A percentile compares a stretch with the other conserved stretches of the same genome.
Conservation (phyloP, 2,888 invertebrate genomes). For the Plagodis pulveraria region DNA sequence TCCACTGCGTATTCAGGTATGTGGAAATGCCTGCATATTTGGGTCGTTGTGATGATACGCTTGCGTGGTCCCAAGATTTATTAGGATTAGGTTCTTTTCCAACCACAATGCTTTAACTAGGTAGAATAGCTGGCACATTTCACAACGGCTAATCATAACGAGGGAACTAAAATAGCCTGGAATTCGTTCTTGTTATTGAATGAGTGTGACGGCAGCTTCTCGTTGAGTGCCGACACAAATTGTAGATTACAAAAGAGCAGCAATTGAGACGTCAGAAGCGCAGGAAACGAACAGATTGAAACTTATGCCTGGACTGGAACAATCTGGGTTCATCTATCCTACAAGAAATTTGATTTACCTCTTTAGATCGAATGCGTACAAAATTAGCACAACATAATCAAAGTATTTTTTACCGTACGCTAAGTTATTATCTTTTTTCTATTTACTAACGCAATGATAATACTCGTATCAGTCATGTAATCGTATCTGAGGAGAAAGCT, state of each 20-base stretch:
- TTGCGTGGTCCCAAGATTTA: conserved; percentile 43
- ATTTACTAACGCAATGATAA: conserved; percentile 21
- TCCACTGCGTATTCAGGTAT: conserved; percentile 9
- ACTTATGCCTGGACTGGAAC: conserved; percentile 69
- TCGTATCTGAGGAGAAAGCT: conserved; percentile 57
- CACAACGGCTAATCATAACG: conserved; percentile 60
- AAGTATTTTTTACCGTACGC: no score
- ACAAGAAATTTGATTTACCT: conserved; percentile 16
- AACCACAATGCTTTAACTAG: conserved; percentile 31
- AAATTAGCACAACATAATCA: not conserved
- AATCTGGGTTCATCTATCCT: conserved; percentile 48
- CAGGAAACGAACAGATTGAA: conserved; percentile 79
- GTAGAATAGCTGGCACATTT: conserved; percentile 36
- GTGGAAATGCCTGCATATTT: conserved; percentile 25
- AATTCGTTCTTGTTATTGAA: conserved; percentile 75
- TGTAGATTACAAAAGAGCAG: conserved; percentile 83
- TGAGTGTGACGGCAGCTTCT: conserved; percentile 63
- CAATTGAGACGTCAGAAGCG: conserved; percentile 79
- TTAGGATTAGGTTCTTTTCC: conserved; percentile 29
- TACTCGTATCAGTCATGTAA: conserved; percentile 53
- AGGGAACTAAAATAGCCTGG: conserved; percentile 68
- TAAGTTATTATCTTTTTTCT: not conserved
- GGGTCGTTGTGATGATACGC: conserved; percentile 36
- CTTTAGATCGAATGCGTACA: conserved; percentile 9
- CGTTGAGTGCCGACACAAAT: conserved; percentile 74